These are phyloP conservation scores for Brachionus paranguensis DNA, from an alignment of 1,140 invertebrate species.

Conservation along the genomic window DNA sequence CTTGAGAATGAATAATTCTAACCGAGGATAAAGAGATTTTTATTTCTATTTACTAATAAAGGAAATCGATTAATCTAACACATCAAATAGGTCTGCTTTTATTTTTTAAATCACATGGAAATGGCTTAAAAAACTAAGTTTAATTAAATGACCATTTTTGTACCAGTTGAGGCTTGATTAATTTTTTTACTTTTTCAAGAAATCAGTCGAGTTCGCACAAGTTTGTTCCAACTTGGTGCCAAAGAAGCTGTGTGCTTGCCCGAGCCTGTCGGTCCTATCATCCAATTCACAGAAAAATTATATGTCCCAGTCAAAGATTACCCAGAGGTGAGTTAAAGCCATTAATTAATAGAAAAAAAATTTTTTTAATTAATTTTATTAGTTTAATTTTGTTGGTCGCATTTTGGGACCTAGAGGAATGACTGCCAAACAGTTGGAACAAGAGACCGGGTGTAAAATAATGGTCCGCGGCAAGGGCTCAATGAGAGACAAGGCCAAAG, in stretches of 20 bases:
- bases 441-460: conserved; percentile 99
- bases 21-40: neutral
- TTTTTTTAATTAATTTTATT: neutral
- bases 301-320: conserved; percentile 98
- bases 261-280: conserved; percentile 80
- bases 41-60: neutral
- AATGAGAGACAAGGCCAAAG: conserved; percentile 99
- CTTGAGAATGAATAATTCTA: neutral
- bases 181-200: conserved; percentile 62
- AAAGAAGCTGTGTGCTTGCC: conserved; percentile 89
- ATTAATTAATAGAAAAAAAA: neutral
- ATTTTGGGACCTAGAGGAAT: conserved; percentile 97
- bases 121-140: neutral
- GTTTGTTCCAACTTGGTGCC: conserved; percentile 93
- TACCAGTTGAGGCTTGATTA: no score
- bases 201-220: conserved; percentile 92
- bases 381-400: conserved; percentile 97
- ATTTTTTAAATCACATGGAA: neutral
- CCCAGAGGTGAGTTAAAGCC: conserved; percentile 66
- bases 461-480: conserved; percentile 99
- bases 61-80: neutral
- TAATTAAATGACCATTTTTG: no score
- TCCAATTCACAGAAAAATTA: conserved; percentile 93
- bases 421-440: conserved; percentile 98
- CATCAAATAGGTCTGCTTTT: neutral